phyloP scores from a whole-genome alignment of 2,888 invertebrate genomes.

The Ceriagrion tenellum region DNA sequence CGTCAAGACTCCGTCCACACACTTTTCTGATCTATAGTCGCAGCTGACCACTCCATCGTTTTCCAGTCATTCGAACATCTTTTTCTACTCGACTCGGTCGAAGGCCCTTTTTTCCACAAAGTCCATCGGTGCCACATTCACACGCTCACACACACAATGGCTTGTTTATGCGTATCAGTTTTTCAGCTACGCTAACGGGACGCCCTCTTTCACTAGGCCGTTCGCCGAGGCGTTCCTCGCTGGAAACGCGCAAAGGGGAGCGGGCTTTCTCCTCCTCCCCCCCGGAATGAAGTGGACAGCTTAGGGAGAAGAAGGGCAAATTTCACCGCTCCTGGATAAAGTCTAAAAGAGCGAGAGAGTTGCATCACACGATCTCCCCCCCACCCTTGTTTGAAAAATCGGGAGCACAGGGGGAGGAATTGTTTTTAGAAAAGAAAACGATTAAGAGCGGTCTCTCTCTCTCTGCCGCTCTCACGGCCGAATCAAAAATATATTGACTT shows the following conservation, averaged over 20 bases:
- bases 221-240: neutral
- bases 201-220: neutral
- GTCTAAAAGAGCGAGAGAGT: neutral
- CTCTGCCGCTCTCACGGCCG: neutral
- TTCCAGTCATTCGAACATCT: too few relatives aligned
- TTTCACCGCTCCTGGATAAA: slow-evolving; percentile 39
- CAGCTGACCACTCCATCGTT: too few relatives aligned
- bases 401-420: neutral
- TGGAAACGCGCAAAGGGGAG: neutral
- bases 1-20: too few relatives aligned
- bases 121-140: too few relatives aligned
- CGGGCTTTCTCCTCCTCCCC: too few relatives aligned
- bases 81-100: too few relatives aligned
- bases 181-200: too few relatives aligned
- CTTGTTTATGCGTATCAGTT: too few relatives aligned
- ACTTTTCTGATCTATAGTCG: too few relatives aligned
- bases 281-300: neutral
- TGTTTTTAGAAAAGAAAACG: neutral
- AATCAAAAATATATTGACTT: slow-evolving; percentile 22
- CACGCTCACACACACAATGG: too few relatives aligned
- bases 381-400: neutral
- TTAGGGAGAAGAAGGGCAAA: slow-evolving; percentile 7
- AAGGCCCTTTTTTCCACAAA: too few relatives aligned
- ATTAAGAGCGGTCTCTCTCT: neutral
- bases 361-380: slow-evolving; percentile 26